Conservation (phyloP, 2,888 invertebrate genomes). For the Branchipolynoe longqiensis region DNA sequence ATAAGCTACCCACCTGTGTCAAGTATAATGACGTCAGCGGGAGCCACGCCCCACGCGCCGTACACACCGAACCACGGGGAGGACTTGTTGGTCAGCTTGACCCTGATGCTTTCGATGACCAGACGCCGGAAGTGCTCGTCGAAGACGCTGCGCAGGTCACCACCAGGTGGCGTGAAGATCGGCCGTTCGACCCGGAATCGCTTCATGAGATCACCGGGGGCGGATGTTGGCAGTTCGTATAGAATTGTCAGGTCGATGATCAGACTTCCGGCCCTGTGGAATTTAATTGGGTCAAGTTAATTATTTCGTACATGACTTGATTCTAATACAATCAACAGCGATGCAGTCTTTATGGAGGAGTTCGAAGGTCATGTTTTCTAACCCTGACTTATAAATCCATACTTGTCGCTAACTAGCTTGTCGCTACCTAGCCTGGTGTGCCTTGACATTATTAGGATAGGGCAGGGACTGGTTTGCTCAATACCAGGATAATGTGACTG, state of each 20-base stretch:
- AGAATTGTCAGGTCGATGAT: conserved; percentile 11
- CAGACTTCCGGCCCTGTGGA: conserved; percentile 28
- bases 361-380: too few species aligned
- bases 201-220: background rate
- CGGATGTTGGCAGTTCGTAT: conserved; percentile 10
- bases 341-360: too few species aligned
- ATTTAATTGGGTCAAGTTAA: too few species aligned
- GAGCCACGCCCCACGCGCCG: background rate
- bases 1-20: conserved; percentile 29
- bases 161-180: background rate
- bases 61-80: background rate
- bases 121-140: background rate
- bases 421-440: too few species aligned
- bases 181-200: background rate
- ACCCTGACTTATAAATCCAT: too few species aligned
- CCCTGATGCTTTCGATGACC: background rate
- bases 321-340: too few species aligned
- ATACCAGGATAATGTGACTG: too few species aligned
- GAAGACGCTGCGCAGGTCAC: background rate
- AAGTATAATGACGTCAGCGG: conserved; percentile 1
- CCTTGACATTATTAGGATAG: too few species aligned
- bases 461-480: too few species aligned
- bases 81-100: conserved; percentile 4
- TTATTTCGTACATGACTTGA: too few species aligned
- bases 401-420: too few species aligned